Conservation (phyloP, 92 coral and sea anemone species). For the Epizoanthus rinbou region DNA sequence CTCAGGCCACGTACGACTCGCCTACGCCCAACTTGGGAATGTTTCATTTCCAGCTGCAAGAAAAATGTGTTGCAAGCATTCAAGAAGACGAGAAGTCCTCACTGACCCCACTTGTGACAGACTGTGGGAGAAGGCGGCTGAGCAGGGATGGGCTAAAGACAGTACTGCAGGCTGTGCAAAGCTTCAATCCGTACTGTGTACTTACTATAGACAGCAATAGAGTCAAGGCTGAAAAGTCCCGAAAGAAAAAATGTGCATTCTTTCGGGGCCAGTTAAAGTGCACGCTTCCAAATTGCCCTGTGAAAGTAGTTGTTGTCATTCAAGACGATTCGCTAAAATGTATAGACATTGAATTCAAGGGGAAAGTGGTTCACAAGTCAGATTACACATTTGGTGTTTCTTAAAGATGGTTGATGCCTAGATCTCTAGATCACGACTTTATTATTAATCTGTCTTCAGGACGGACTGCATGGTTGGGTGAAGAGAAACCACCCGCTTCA, state of each 20-base stretch:
- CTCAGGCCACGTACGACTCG: too few species aligned
- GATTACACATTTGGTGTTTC: constrained; percentile 13
- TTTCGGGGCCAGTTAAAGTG: constrained; percentile 11
- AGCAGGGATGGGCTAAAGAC: constrained; percentile 1
- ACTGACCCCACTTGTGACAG: neutral
- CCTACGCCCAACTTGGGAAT: neutral
- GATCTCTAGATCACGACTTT: too few species aligned
- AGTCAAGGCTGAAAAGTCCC: constrained; percentile 15
- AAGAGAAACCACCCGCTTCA: too few species aligned
- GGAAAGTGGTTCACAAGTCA: constrained; percentile 28
- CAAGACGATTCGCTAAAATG: neutral
- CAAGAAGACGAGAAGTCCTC: neutral
- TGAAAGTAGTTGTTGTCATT: neutral
- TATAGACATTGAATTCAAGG: constrained; percentile 20
- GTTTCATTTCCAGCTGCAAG: constrained; percentile 13
- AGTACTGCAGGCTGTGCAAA: neutral
- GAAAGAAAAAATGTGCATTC: constrained; percentile 20
- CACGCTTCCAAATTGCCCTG: constrained; percentile 19
- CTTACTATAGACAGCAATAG: neutral
- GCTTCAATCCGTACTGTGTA: constrained; percentile 12
- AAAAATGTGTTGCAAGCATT: neutral
- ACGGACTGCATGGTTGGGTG: too few species aligned
- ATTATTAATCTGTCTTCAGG: too few species aligned
- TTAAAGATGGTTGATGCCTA: too few species aligned
- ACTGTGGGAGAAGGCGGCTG: neutral